phyloP scores from a whole-genome alignment of 2,113 vertebrate species.

The Orthonyx spaldingii region DNA sequence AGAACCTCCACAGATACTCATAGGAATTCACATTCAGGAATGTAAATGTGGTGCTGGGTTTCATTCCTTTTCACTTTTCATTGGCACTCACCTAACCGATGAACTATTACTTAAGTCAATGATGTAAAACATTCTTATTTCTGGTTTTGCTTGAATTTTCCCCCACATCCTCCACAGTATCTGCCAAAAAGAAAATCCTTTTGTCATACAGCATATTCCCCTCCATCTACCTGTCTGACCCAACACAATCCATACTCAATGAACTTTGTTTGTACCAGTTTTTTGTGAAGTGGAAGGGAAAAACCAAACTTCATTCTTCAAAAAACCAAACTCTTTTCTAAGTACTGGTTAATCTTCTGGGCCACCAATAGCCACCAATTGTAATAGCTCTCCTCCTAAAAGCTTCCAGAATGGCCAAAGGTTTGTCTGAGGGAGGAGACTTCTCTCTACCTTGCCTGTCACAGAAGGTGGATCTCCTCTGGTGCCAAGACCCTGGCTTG shows the following conservation, averaged over 20 bases:
- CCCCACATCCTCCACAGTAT: accelerated
- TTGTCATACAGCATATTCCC: not conserved
- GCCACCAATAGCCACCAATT: not conserved
- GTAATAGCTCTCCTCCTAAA: not conserved
- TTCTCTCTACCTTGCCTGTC: not conserved
- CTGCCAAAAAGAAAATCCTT: not conserved
- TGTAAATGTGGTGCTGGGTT: not conserved
- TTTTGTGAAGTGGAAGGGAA: not conserved
- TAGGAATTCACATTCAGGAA: not conserved
- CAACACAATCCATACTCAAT: not conserved
- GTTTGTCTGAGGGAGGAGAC: not conserved
- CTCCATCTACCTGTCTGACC: not conserved
- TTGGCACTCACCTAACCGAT: not conserved
- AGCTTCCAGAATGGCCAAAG: not conserved
- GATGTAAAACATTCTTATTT: not conserved
- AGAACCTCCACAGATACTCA: not conserved
- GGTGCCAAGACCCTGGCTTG: not conserved
- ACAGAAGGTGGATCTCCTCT: not conserved
- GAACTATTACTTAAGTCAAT: not conserved
- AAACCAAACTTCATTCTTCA: not conserved
- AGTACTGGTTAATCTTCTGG: not conserved
- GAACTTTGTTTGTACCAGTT: not conserved
- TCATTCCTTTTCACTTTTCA: not conserved
- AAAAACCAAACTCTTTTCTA: not conserved
- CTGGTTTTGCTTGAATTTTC: accelerated